phyloP scores from a whole-genome alignment of 2,888 invertebrate genomes.

The Eledone cirrhosa region DNA sequence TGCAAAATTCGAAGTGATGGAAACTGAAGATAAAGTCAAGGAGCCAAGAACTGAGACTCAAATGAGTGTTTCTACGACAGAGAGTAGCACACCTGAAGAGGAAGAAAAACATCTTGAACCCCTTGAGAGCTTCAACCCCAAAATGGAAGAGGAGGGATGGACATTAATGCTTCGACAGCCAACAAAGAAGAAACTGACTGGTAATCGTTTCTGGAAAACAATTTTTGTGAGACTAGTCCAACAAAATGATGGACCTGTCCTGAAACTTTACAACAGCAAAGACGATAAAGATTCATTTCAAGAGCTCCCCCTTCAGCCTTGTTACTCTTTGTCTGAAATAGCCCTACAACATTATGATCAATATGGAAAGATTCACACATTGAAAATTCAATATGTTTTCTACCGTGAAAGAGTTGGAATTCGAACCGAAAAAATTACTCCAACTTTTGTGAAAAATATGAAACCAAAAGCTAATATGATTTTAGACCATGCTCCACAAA shows the following conservation, averaged over 20 bases:
- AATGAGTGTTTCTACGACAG: constrained; percentile 49
- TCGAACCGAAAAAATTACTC: constrained; percentile 62
- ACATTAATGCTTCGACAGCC: constrained; percentile 91
- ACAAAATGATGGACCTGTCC: constrained; percentile 74
- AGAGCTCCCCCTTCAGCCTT: constrained; percentile 91
- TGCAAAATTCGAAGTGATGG: constrained; percentile 60
- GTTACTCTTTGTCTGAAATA: constrained; percentile 87
- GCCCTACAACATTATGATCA: constrained; percentile 92
- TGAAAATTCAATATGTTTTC: constrained; percentile 95
- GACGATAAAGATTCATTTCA: constrained; percentile 92
- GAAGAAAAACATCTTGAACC: constrained; percentile 53
- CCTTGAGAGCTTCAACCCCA: constrained; percentile 88
- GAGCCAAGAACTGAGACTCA: constrained; percentile 34
- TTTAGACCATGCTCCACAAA: constrained; percentile 94
- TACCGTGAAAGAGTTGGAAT: constrained; percentile 95
- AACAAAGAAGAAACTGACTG: constrained; percentile 63
- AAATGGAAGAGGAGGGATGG: constrained; percentile 87
- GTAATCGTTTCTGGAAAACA: constrained; percentile 92
- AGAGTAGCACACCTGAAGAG: constrained; percentile 49
- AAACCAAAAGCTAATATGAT: constrained; percentile 67
- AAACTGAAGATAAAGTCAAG: constrained; percentile 43
- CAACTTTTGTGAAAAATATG: constrained; percentile 57
- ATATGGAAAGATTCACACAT: constrained; percentile 98
- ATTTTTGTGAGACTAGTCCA: constrained; percentile 87
- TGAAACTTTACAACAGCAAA: constrained; percentile 85